Evolutionary conservation across 2,888 invertebrate genomes (phyloP).

Genomic region (Axea sp.): DNA sequence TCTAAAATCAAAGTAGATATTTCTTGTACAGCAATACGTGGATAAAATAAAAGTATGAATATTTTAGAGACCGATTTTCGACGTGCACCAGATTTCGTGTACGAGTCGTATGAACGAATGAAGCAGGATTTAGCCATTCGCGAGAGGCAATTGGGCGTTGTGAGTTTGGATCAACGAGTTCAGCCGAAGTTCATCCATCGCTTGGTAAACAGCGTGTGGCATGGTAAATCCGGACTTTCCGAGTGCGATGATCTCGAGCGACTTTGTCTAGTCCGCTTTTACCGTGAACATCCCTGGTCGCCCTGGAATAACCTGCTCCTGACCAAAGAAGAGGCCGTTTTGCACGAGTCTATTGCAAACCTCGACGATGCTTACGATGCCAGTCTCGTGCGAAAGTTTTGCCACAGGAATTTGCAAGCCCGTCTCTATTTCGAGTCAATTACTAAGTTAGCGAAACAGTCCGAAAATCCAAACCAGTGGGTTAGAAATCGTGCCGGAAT

Average conservation of each 20-base stretch:
- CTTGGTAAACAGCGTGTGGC: constrained; percentile 93
- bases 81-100: constrained; percentile 62
- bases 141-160: constrained; percentile 76
- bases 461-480: constrained; percentile 33
- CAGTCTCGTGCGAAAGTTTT: constrained; percentile 83
- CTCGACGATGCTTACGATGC: constrained; percentile 82
- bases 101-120: constrained; percentile 85
- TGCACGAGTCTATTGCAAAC: constrained; percentile 83
- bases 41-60: neutral
- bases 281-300: constrained; percentile 89
- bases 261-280: constrained; percentile 89
- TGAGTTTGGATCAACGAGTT: constrained; percentile 86
- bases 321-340: constrained; percentile 88
- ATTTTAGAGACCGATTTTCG: constrained; percentile 42
- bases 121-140: constrained; percentile 84
- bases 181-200: constrained; percentile 90
- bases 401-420: constrained; percentile 85
- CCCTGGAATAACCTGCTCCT: constrained; percentile 96
- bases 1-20: neutral
- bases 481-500: constrained; percentile 30
- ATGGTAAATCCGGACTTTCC: constrained; percentile 91
- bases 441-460: constrained; percentile 56
- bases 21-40: neutral
- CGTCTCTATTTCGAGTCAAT: constrained; percentile 82
- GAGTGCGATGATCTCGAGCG: constrained; percentile 88